These are phyloP conservation scores for Megalopta genalis DNA, from an alignment of 1,140 invertebrate genomes.

Conservation along the genomic window DNA sequence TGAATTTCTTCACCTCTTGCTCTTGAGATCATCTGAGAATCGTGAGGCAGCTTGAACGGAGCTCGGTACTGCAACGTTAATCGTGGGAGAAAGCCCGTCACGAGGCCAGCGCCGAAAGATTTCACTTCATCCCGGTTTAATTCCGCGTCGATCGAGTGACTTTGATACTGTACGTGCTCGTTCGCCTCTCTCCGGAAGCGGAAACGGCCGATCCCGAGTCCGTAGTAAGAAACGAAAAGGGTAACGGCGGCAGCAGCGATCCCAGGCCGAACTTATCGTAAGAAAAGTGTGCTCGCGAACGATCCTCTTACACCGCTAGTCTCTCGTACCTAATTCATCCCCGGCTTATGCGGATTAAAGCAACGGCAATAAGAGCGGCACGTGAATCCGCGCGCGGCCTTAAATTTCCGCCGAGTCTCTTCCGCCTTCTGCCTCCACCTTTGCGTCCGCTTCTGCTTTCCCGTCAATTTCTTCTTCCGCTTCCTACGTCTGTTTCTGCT, in stretches of 20 bases:
- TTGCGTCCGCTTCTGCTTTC: no score
- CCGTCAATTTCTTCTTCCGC: no score
- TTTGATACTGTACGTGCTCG: no score
- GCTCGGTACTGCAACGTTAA: no score
- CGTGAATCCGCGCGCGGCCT: constrained; percentile 9
- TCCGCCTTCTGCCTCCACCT: neutral
- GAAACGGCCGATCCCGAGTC: neutral
- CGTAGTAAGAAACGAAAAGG: neutral
- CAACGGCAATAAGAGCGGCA: constrained; percentile 25
- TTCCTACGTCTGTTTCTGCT: no score
- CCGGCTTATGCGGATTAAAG: constrained; percentile 26
- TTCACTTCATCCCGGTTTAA: no score
- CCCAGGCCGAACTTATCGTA: neutral
- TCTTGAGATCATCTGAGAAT: no score
- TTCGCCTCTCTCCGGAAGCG: neutral
- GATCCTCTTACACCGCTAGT: neutral
- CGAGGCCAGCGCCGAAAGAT: no score
- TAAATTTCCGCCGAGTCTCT: constrained; percentile 19
- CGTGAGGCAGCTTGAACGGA: no score
- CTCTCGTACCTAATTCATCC: constrained; percentile 25
- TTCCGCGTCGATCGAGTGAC: no score
- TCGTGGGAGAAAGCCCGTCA: no score
- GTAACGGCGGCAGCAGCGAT: neutral
- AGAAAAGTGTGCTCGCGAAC: neutral
- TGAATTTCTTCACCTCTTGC: no score